These are phyloP conservation scores for Nematolebias whitei DNA, from an alignment of 2,113 vertebrate genomes.

Conservation along the genomic window DNA sequence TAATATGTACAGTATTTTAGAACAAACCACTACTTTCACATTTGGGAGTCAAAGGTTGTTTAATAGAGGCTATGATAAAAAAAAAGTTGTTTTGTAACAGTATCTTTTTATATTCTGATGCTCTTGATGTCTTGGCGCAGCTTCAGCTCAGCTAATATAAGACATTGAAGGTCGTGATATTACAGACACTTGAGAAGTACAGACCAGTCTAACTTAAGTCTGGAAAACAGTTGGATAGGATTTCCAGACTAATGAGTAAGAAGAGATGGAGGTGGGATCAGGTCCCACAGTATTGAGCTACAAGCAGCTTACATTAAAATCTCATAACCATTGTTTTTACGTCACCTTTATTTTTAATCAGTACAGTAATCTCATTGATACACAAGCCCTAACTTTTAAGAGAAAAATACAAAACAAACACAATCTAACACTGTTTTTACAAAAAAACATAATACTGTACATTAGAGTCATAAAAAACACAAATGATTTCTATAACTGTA, in stretches of 20 bases:
- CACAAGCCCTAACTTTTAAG: too few relatives aligned
- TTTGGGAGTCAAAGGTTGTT: not conserved
- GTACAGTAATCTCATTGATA: too few relatives aligned
- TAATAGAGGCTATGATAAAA: not conserved
- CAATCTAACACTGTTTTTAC: too few relatives aligned
- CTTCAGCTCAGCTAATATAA: conserved; percentile 3
- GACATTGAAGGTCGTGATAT: not conserved
- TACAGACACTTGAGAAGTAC: not conserved
- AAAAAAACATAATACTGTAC: too few relatives aligned
- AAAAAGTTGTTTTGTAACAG: not conserved
- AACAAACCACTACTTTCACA: not conserved
- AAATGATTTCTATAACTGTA: too few relatives aligned
- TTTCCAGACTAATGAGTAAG: conserved; percentile 25
- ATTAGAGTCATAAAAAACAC: too few relatives aligned
- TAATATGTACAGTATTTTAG: conserved; percentile 2
- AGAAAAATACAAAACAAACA: too few relatives aligned
- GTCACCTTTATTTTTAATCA: too few relatives aligned
- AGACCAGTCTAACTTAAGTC: conserved; percentile 6
- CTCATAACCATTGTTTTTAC: too few relatives aligned
- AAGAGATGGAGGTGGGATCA: conserved; percentile 15
- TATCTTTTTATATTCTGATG: conserved; percentile 2
- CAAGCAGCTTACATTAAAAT: not conserved
- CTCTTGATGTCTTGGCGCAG: not conserved
- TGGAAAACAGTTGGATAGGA: conserved; percentile 34
- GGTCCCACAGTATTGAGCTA: not conserved